A percentile compares a stretch with the other conserved stretches of the same genome.
Evolutionary conservation across 2,797 vertebrate genomes (phyloP).

Genomic region (Erithacus rubecula): DNA sequence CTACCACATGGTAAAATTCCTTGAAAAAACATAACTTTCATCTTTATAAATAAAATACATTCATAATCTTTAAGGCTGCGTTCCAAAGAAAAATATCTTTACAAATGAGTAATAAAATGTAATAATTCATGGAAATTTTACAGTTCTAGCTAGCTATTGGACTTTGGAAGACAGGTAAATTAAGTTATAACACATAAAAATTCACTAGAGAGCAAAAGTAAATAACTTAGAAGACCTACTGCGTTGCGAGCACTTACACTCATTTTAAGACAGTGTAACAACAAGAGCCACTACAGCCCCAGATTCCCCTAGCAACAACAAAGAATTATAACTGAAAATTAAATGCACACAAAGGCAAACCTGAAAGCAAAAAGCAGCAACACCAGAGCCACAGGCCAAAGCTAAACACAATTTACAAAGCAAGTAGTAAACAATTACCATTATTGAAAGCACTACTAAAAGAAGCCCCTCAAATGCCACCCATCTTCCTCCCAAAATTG

Average conservation of each 20-base stretch:
- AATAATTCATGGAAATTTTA: background rate
- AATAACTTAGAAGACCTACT: background rate
- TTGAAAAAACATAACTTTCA: background rate
- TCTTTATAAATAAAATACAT: background rate
- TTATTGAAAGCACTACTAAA: background rate
- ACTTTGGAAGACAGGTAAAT: background rate
- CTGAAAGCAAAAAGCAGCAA: background rate
- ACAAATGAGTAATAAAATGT: background rate
- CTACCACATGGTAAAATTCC: background rate
- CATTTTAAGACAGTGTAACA: background rate
- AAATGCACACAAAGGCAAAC: background rate
- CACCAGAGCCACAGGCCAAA: background rate
- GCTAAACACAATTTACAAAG: background rate
- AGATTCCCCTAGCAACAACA: background rate
- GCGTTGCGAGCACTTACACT: background rate
- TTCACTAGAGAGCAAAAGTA: background rate
- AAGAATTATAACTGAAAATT: background rate
- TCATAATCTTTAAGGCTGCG: background rate
- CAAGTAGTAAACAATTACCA: background rate
- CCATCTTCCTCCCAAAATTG: fast-evolving
- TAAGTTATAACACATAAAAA: background rate
- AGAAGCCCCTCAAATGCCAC: background rate
- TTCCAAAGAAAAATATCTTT: background rate
- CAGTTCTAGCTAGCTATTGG: background rate
- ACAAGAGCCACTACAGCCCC: background rate